phyloP scores from a whole-genome alignment of 2,797 vertebrate species.

The Ispidina picta region DNA sequence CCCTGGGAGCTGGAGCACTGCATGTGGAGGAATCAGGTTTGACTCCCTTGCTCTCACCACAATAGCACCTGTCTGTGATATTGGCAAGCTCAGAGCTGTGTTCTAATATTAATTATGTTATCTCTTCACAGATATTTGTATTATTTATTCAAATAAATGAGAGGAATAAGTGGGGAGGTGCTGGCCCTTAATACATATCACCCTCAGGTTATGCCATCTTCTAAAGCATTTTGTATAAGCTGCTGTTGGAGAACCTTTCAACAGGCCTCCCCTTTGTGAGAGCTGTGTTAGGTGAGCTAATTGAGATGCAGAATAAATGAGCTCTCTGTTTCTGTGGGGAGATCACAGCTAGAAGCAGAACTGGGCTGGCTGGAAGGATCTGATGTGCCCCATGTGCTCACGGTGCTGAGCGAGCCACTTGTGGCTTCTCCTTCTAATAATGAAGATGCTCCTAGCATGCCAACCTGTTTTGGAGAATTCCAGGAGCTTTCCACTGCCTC shows the following conservation, averaged over 20 bases:
- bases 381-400: fast-evolving
- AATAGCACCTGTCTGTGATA: background rate
- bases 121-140: background rate
- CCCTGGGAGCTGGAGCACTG: background rate
- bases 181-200: background rate
- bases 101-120: slow-evolving; percentile 20
- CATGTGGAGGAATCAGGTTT: background rate
- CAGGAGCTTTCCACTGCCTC: background rate
- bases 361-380: background rate
- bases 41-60: background rate
- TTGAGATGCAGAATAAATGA: background rate
- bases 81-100: background rate
- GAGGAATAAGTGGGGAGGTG: background rate
- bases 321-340: background rate
- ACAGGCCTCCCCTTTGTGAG: background rate
- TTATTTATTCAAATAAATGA: slow-evolving; percentile 15
- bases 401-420: background rate
- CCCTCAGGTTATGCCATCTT: background rate
- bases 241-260: background rate
- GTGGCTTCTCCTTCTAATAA: background rate
- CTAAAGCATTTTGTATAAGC: background rate
- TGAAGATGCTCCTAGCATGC: background rate
- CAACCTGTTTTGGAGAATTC: background rate
- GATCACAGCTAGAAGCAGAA: background rate
- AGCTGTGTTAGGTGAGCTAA: background rate